Conservation (phyloP, 2,113 vertebrate genomes). For the Neomonachus schauinslandi region DNA sequence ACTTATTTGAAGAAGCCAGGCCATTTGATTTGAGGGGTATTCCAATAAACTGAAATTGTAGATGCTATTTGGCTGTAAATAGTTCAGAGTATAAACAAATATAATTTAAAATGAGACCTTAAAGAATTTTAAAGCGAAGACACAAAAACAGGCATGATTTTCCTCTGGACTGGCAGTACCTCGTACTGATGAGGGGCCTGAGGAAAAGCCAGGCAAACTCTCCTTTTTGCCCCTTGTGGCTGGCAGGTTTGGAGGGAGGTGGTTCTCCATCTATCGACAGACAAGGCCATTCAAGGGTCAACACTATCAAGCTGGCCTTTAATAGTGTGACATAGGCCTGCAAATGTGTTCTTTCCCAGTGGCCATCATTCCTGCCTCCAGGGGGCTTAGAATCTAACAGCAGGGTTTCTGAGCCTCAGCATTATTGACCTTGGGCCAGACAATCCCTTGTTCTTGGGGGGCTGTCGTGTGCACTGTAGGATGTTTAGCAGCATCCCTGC, state of each 20-base stretch:
- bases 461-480: accelerated
- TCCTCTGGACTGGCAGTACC: neutral
- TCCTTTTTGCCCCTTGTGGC: neutral
- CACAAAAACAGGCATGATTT: neutral
- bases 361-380: neutral
- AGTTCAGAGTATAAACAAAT: neutral
- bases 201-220: neutral
- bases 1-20: neutral
- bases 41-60: neutral
- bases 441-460: neutral
- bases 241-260: neutral
- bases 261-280: accelerated
- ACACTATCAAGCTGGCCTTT: neutral
- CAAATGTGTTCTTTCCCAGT: accelerated
- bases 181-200: accelerated
- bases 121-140: neutral
- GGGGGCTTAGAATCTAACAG: neutral
- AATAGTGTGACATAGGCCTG: neutral
- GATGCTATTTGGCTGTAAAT: neutral
- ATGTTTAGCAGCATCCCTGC: neutral
- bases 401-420: accelerated
- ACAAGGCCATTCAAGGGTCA: neutral
- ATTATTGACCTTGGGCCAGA: neutral
- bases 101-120: neutral
- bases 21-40: neutral